Evolutionary conservation across 2,113 vertebrate genomes (phyloP), one percentile per base, ranked within the genome.

Genomic region (Oceanodroma tethys): DNA sequence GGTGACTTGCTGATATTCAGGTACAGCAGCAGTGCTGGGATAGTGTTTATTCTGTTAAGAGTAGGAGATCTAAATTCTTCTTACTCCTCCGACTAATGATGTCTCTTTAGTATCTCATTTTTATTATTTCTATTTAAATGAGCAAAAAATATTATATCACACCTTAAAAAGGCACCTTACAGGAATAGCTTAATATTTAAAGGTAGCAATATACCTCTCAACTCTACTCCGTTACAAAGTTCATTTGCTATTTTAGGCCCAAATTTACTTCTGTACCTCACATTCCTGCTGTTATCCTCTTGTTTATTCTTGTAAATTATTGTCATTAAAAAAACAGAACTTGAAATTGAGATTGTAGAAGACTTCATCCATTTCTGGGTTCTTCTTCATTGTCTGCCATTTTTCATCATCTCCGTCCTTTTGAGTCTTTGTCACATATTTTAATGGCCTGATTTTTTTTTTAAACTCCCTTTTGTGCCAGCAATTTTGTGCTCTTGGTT

Each of bases 101-200:
- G 92, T 95, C 97, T 92, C 97, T 98, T 97, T 97, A 97, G 95
- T 98, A 88, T 96, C 96, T 98, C 94, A 84, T 97, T 98, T 98
- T 98, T 98, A 98, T 97, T 97, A 95, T 97, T 98, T 98, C 97
- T 94, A 96, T 98, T 98, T 97, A 97, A 97, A 97, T 91, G 94
- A 97, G 92, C 32, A 95, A 96, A 96, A 95, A 95, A 86, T 96
- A 97, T 96, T 97, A 93, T 86, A 97, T 96, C 93, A 90, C 66
- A 76, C 96, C 93, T 98, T 97, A 97, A 97, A 98, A 98, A 96
- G 81, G 80, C 63, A 97, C 94, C 89, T 29, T 91, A 85, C 91
- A 96, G 96, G 93, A 97, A 97, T 95, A 53, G 40, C 93, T 97
- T 97, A 91, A 93, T 98, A 98, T 97, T 98, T 96, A 97, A 97